Evolutionary conservation across 2,113 vertebrate genomes (phyloP).

Genomic region (Chaetura pelagica): DNA sequence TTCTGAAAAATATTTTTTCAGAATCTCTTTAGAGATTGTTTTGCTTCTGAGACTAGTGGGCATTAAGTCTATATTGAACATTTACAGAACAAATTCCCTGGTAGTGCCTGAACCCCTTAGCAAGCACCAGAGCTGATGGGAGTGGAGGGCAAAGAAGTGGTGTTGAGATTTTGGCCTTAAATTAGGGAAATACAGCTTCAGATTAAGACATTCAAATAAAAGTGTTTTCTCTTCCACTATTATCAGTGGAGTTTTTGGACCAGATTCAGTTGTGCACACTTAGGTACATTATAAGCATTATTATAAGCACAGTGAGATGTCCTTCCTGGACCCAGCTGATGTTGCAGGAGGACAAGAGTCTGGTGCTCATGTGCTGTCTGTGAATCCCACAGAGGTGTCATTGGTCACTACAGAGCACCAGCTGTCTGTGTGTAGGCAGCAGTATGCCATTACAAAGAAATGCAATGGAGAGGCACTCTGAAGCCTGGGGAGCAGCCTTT

Average conservation of each 20-base stretch:
- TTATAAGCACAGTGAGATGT: not conserved
- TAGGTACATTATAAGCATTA: not conserved
- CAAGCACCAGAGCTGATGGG: not conserved
- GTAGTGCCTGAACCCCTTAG: not conserved
- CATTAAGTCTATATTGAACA: not conserved
- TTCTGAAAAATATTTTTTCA: not conserved
- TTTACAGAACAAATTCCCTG: not conserved
- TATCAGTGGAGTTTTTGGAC: not conserved
- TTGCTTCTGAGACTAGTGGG: not conserved
- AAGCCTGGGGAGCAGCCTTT: not conserved
- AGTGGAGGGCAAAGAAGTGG: not conserved
- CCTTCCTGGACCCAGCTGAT: not conserved
- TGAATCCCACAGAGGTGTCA: not conserved
- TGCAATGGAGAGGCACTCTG: not conserved
- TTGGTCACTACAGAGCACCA: not conserved
- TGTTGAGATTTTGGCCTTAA: not conserved
- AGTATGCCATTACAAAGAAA: not conserved
- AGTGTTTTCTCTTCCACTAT: not conserved
- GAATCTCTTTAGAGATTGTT: not conserved
- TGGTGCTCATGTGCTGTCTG: not conserved
- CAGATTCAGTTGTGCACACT: not conserved
- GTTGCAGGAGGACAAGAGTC: not conserved
- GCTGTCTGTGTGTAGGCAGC: not conserved
- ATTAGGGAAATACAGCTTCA: not conserved
- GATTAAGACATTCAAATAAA: not conserved